phyloP scores from a whole-genome alignment of 2,113 vertebrate species.

The Andinoacara biseriatus region DNA sequence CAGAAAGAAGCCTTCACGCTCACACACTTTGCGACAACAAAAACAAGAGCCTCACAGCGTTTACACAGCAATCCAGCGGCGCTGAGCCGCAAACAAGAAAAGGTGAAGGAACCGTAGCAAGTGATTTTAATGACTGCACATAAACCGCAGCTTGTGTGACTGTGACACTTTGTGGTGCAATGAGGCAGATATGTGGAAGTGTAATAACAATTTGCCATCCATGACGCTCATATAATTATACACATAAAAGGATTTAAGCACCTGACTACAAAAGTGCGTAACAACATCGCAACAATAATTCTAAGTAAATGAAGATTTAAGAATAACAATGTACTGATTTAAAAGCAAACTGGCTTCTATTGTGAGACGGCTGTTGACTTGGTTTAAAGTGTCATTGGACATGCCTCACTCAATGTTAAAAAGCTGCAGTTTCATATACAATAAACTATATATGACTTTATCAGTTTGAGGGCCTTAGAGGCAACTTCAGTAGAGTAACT shows the following conservation, averaged over 20 bases:
- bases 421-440: neutral
- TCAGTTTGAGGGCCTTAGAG: neutral
- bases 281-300: neutral
- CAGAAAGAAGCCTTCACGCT: conserved; percentile 50
- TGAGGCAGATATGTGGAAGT: neutral
- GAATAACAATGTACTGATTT: neutral
- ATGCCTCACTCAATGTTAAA: neutral
- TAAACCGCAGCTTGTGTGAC: neutral
- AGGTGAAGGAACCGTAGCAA: neutral
- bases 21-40: conserved; percentile 44
- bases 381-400: neutral
- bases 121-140: neutral
- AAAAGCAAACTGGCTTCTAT: neutral
- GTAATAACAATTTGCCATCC: neutral
- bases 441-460: neutral
- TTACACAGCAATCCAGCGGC: neutral
- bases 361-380: neutral
- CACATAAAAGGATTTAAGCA: neutral
- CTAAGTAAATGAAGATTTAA: neutral
- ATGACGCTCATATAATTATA: neutral
- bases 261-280: neutral
- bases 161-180: neutral
- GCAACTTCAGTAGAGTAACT: neutral
- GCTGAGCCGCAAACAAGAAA: conserved; percentile 8
- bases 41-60: conserved; percentile 27